A percentile compares a stretch with the other conserved stretches of the same genome.
Conservation (phyloP, 2,113 vertebrate species). For the Odontophorus gujanensis region DNA sequence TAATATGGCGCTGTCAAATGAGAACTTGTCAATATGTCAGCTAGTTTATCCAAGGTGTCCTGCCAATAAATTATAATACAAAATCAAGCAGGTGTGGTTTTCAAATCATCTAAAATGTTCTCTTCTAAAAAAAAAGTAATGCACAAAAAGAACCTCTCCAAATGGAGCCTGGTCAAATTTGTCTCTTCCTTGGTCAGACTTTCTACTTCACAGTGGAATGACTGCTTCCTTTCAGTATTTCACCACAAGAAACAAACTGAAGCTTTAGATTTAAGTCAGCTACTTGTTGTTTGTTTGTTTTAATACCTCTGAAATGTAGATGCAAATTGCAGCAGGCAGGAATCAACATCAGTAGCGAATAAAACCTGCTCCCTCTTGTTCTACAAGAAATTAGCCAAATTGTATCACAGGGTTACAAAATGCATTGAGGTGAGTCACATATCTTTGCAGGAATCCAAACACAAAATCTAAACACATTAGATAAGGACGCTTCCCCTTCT, state of each 20-base stretch:
- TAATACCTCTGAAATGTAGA: not conserved
- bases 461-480: not conserved
- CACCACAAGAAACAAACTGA: not conserved
- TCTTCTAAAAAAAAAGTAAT: not conserved
- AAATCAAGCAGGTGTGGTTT: not conserved
- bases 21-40: not conserved
- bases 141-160: not conserved
- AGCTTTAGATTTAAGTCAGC: not conserved
- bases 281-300: not conserved
- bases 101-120: not conserved
- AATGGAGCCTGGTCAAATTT: not conserved
- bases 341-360: not conserved
- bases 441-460: not conserved
- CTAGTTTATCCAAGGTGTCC: not conserved
- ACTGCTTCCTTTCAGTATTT: not conserved
- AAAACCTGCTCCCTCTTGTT: not conserved
- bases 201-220: not conserved
- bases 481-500: not conserved
- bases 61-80: not conserved
- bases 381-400: not conserved
- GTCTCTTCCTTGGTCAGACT: not conserved
- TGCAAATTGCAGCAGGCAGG: not conserved
- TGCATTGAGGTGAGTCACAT: not conserved
- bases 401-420: conserved; percentile 13
- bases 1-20: not conserved